phyloP scores from a whole-genome alignment of 1,140 invertebrate genomes.

The Conopomorpha cramerella region DNA sequence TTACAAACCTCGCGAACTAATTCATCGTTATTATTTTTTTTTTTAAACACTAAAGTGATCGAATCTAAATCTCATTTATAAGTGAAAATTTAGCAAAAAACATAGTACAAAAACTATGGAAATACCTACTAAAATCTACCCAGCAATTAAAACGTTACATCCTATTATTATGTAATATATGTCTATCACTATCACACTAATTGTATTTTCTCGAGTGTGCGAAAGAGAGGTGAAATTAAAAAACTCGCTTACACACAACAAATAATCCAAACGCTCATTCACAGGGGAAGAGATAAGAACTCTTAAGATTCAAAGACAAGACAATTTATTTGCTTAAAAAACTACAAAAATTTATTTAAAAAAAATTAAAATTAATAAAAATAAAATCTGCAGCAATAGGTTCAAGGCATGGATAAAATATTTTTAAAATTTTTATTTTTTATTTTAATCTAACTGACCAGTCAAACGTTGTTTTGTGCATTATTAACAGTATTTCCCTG shows the following conservation, averaged over 20 bases:
- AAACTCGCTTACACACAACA: conserved; percentile 16
- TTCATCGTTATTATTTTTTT: conserved; percentile 15
- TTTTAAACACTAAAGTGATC: conserved; percentile 31
- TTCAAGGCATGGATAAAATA: too few species aligned
- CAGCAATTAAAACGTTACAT: conserved; percentile 49
- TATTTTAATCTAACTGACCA: too few species aligned
- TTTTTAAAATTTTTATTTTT: too few species aligned
- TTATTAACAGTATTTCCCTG: too few species aligned
- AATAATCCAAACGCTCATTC: conserved; percentile 12
- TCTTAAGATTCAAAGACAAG: too few species aligned
- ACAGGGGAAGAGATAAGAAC: background rate
- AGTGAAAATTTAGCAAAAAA: conserved; percentile 61
- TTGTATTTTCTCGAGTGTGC: conserved; percentile 19
- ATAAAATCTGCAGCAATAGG: too few species aligned
- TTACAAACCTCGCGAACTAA: too few species aligned
- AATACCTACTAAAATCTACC: conserved; percentile 49
- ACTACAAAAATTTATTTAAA: background rate
- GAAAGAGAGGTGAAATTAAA: conserved; percentile 17
- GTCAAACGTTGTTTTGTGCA: too few species aligned
- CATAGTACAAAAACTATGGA: conserved; percentile 60
- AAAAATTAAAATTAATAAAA: too few species aligned
- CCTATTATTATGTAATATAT: too few species aligned
- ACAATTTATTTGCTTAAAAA: too few species aligned
- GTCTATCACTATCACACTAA: conserved; percentile 34
- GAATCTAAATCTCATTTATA: conserved; percentile 41